A percentile compares a stretch with the other conserved stretches of the same genome.
Conservation (phyloP, 2,888 invertebrate genomes). For the Punctoribates punctum region DNA sequence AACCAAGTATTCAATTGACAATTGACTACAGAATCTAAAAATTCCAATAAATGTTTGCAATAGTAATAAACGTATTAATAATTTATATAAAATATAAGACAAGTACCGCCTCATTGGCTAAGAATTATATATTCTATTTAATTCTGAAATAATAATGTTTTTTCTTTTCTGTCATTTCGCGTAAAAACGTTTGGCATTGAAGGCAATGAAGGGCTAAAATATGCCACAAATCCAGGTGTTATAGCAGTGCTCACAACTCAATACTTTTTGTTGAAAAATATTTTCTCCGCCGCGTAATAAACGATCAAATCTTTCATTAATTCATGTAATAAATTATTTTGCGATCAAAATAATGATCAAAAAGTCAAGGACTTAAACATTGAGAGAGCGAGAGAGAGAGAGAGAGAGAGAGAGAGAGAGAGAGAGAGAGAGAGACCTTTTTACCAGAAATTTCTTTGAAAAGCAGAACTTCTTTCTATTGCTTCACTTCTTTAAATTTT, state of each 20-base stretch:
- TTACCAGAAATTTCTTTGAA: conserved; percentile 27
- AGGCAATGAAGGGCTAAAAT: not conserved
- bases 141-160: not conserved
- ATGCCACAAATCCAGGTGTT: too few relatives aligned
- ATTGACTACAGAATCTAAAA: too few relatives aligned
- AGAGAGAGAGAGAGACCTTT: conserved; percentile 18
- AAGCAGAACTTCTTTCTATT: conserved; percentile 13
- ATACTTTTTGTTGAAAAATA: conserved; percentile 12
- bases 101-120: conserved; percentile 1
- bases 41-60: not conserved
- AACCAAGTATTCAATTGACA: too few relatives aligned
- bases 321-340: conserved; percentile 34
- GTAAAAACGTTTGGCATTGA: not conserved
- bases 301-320: conserved; percentile 25
- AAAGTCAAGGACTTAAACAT: conserved; percentile 29
- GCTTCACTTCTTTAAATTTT: not conserved
- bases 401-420: conserved; percentile 16
- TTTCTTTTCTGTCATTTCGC: not conserved
- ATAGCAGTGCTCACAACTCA: not conserved
- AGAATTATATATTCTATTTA: not conserved
- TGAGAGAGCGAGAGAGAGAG: conserved; percentile 22
- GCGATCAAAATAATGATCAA: conserved; percentile 32
- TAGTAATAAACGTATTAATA: not conserved
- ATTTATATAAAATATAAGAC: not conserved
- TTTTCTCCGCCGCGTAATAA: conserved; percentile 6